Evolutionary conservation across 2,113 vertebrate genomes (phyloP).

Genomic region (Neotragus moschatus): DNA sequence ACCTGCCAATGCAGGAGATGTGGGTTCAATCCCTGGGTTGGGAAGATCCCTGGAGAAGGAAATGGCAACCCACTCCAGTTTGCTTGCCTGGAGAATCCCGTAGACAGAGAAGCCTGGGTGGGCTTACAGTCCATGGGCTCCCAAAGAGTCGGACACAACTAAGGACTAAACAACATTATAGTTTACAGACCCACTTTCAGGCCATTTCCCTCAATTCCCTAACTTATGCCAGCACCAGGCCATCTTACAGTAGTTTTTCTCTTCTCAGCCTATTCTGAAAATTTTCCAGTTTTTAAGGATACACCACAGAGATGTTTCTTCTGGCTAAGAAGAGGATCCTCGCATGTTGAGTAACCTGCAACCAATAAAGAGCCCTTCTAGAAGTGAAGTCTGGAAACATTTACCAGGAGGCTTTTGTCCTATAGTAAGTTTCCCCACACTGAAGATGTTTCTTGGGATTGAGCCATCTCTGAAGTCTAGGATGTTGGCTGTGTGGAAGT

Average conservation of each 20-base stretch:
- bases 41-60: not conserved
- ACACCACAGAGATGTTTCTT: not conserved
- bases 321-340: not conserved
- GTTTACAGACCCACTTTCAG: not conserved
- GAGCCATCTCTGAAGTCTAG: not conserved
- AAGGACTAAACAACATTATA: not conserved
- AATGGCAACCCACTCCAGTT: not conserved
- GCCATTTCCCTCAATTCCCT: not conserved
- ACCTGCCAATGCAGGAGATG: not conserved
- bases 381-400: not conserved
- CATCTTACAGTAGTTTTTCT: not conserved
- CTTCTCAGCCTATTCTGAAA: not conserved
- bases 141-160: not conserved
- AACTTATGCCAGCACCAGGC: not conserved
- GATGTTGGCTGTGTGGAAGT: not conserved
- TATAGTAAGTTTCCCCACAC: not conserved
- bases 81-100: not conserved
- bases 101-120: not conserved
- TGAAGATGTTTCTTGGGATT: not conserved
- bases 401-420: not conserved
- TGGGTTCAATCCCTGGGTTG: not conserved
- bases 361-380: not conserved
- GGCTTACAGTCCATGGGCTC: not conserved
- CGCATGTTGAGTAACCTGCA: not conserved
- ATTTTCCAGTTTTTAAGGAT: not conserved